Evolutionary conservation across 2,888 invertebrate species (phyloP), one percentile per base, ranked within the genome.

Genomic region (Nemoura dubitans): DNA sequence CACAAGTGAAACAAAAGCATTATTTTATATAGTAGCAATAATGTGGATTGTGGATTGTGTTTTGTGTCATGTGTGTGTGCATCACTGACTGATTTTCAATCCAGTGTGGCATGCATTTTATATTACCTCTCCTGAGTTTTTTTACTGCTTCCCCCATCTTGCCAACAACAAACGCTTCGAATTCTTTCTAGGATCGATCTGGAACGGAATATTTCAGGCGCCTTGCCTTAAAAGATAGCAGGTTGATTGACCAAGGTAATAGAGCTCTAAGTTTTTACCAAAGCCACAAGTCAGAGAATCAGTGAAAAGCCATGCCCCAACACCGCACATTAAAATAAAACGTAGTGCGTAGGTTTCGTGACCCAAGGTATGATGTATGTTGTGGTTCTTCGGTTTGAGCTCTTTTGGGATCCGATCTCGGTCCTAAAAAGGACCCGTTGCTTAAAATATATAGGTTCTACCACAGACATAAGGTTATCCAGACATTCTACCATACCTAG

Each of bases 91-190:
- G 59, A 10, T 36, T 3, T 36, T 36, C 36, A 6, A 6, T 3
- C 5, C 10, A 36, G 36, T 14, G 36, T 59, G 1, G 59, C 59
- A 59, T 59, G 59, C 59, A 78, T 21, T 21, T n/a, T 25, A 10
- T 83, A 83, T 83, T 83, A 83, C 83, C 83, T 83, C 21, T 30
- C 26, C 83, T 83, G 36, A 26, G 83, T 26, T 42, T 80, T 78
- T n/a, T 78, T 85, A 85, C 76, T 81, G 36, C 42, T 28, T 26
- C 14, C 83, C 42, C 25, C 43, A n/a, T 28, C 76, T 81, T 29
- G 80, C 16, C 59, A 59, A 87, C 86, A 88, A 87, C 87, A 87
- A 83, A 88, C 43, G 86, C 85, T 85, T 85, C 87, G 85, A 26
- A 87, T 36, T 36, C 76, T 85, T 85, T 82, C 86, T 83, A 87